Conservation (phyloP, 2,113 vertebrate genomes). For the Jaculus jaculus region DNA sequence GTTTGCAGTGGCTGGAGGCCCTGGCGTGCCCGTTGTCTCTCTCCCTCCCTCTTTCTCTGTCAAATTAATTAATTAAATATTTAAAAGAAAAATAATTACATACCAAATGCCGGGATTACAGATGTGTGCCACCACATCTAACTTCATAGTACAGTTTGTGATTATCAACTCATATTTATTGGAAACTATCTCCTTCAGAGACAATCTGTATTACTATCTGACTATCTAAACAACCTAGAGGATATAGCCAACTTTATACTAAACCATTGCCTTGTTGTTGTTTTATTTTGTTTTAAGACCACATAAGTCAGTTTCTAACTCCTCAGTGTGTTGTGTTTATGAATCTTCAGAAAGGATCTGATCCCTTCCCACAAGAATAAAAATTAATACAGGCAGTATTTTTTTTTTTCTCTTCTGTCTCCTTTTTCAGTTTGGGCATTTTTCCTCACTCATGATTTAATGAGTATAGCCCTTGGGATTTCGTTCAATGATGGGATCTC, state of each 20-base stretch:
- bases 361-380: neutral
- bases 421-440: slow-evolving; percentile 18
- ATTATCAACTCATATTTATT: neutral
- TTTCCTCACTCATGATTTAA: neutral
- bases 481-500: neutral
- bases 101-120: no score
- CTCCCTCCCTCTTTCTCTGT: no score
- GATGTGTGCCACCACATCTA: neutral
- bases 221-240: neutral
- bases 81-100: no score
- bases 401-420: neutral
- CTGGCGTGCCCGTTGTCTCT: no score
- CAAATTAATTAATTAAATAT: no score
- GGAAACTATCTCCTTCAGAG: slow-evolving; percentile 11
- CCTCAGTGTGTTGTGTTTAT: neutral
- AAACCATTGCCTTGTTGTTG: neutral
- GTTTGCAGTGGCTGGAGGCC: no score
- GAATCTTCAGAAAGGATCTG: slow-evolving; percentile 12
- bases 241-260: neutral
- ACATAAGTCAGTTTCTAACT: neutral
- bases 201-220: slow-evolving; percentile 24
- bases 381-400: neutral
- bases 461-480: neutral
- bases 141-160: slow-evolving; percentile 23
- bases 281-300: slow-evolving; percentile 8